These are phyloP conservation scores for Emmelina monodactyla DNA, from an alignment of 2,888 invertebrate genomes.

Conservation along the genomic window DNA sequence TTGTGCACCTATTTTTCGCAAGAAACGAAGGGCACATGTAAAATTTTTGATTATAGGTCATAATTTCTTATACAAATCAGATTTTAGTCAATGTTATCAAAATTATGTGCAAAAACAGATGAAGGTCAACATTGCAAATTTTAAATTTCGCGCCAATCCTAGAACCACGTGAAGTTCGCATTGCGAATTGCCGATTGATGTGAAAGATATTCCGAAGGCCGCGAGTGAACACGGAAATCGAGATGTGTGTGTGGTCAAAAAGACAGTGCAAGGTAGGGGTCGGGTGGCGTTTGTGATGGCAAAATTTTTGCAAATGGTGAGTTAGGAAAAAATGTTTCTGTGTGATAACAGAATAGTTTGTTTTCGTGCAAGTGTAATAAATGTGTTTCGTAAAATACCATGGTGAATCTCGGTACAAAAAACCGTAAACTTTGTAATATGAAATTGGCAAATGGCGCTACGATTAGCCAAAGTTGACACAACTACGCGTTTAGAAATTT, in stretches of 20 bases:
- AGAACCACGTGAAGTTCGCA: constrained; percentile 64
- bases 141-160: constrained; percentile 53
- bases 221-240: constrained; percentile 70
- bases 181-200: constrained; percentile 70
- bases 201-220: constrained; percentile 72
- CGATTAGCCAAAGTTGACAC: constrained; percentile 64
- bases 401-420: constrained; percentile 50
- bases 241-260: constrained; percentile 70
- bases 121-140: constrained; percentile 28
- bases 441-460: constrained; percentile 66
- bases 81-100: too few relatives aligned
- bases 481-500: constrained; percentile 64
- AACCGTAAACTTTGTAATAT: constrained; percentile 55
- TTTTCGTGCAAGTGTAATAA: constrained; percentile 48
- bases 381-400: constrained; percentile 43
- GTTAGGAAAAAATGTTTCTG: constrained; percentile 62
- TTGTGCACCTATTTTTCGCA: too few relatives aligned
- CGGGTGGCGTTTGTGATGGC: constrained; percentile 82
- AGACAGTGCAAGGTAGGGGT: constrained; percentile 79
- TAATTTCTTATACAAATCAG: too few relatives aligned
- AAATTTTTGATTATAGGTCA: too few relatives aligned
- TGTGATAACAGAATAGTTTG: constrained; percentile 36
- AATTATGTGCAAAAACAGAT: background rate
- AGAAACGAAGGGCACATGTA: too few relatives aligned
- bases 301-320: constrained; percentile 80